phyloP scores from a whole-genome alignment of 2,113 vertebrate species.

The Corythoichthys intestinalis region DNA sequence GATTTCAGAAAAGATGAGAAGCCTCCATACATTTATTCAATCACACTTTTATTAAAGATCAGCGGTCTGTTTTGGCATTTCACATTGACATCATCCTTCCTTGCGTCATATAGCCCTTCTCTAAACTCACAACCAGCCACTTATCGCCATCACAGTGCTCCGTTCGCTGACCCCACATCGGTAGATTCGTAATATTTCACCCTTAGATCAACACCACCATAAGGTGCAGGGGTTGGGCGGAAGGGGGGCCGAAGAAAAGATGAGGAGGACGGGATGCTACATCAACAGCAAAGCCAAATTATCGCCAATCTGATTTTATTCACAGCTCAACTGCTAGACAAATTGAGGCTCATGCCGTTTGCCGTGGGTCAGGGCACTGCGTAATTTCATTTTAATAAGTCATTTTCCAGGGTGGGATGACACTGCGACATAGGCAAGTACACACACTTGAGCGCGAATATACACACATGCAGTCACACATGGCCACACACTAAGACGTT shows the following conservation, averaged over 20 bases:
- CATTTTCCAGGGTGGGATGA: conserved; percentile 72
- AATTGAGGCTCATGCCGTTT: conserved; percentile 74
- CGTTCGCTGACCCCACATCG: conserved; percentile 56
- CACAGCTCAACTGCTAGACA: conserved; percentile 79
- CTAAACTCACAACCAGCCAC: conserved; percentile 45
- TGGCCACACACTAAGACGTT: conserved; percentile 25
- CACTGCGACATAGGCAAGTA: conserved; percentile 50
- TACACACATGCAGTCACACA: conserved; percentile 20
- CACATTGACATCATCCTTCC: conserved; percentile 58
- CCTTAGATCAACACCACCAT: conserved; percentile 56
- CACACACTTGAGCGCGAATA: conserved; percentile 38
- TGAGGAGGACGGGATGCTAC: conserved; percentile 50
- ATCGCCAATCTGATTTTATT: conserved; percentile 80
- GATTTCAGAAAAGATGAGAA: conserved; percentile 15
- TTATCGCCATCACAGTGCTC: conserved; percentile 55
- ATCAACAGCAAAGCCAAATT: conserved; percentile 76
- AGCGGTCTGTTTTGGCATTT: conserved; percentile 61
- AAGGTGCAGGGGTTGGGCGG: conserved; percentile 14
- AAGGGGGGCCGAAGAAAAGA: conserved; percentile 36
- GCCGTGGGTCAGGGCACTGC: conserved; percentile 73
- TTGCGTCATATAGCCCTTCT: conserved; percentile 44
- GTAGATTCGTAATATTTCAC: conserved; percentile 68
- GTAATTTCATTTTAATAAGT: conserved; percentile 79
- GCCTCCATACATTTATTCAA: conserved; percentile 1
- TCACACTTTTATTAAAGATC: conserved; percentile 52